These are phyloP conservation scores for Aurelia sp. DNA, from an alignment of 30 jellyfish, hydroid and myxozoan species.

Conservation along the genomic window DNA sequence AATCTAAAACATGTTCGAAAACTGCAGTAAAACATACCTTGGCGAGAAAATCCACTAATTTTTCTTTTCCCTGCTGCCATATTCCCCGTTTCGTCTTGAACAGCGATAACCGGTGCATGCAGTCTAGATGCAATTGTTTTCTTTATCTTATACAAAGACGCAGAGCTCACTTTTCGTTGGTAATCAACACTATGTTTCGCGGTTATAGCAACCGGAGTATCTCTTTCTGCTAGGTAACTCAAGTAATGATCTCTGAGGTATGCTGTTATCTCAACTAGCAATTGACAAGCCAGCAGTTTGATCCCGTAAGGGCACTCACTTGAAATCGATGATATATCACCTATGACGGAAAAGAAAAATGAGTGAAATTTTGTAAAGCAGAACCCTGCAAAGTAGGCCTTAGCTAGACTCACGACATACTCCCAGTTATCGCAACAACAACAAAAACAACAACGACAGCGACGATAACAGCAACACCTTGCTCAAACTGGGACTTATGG, in stretches of 20 bases:
- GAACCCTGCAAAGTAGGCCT: too few relatives aligned
- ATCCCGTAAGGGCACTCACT: slow-evolving; percentile 79
- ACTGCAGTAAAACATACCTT: slow-evolving; percentile 5
- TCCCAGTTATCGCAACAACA: too few relatives aligned
- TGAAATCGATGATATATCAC: slow-evolving; percentile 62
- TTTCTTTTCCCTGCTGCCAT: slow-evolving; percentile 19
- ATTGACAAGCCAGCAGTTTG: slow-evolving; percentile 82
- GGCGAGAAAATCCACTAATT: slow-evolving; percentile 25
- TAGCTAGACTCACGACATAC: too few relatives aligned
- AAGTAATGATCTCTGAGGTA: slow-evolving; percentile 76
- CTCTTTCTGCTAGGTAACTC: slow-evolving; percentile 8
- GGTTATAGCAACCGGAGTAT: slow-evolving; percentile 11
- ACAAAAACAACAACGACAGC: too few relatives aligned
- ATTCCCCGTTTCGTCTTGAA: slow-evolving; percentile 40
- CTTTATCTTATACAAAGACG: background rate
- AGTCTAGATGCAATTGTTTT: background rate
- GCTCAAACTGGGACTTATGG: too few relatives aligned
- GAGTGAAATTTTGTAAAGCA: too few relatives aligned
- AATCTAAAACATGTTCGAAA: too few relatives aligned
- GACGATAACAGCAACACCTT: too few relatives aligned
- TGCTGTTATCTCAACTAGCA: slow-evolving; percentile 85
- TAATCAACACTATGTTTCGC: slow-evolving; percentile 20
- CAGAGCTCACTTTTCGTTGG: slow-evolving; percentile 37
- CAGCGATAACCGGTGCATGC: slow-evolving; percentile 55
- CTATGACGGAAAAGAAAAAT: slow-evolving; percentile 22